Base-by-base conservation (phyloP, 2,113 vertebrate species). In the Notechis scutatus region DNA sequence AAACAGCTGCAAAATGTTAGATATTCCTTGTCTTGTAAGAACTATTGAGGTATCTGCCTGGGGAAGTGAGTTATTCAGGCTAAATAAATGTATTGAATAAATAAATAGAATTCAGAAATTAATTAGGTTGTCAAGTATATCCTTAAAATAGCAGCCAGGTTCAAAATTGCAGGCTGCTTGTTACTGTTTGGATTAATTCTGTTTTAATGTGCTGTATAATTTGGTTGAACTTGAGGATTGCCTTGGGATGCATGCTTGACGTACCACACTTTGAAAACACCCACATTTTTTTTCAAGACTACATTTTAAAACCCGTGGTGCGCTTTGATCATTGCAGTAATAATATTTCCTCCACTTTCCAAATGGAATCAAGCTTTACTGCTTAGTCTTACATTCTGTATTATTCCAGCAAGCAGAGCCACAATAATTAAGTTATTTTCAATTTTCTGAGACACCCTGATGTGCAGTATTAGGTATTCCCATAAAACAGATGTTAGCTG, bases 171-270 rank as follows among this genome's bases (percentile, higher is more conserved):
- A 0, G 39, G 0, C 92, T 14, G 92, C 92, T 54, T 69, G 26
- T 94, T 93, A 89, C 81, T 96, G 89, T 95, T 92, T 91, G 23
- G 93, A 24, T 55, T 87, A 74, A 3, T 64, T 93, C 26, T 87
- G 6, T 59, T 54, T 93, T 42, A 56, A 6, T 29, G 90, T 92
- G 20, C 23, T 24, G 11, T 29, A 15, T 20, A 18, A n/a, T 87
- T 92, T 88, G 2, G 11, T 24, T 47, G 10, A 39, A 26, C 45
- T 89, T 42, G 42, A 90, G 94, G 89, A 52, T 64, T 26, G 54
- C 1, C 50, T 93, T 42, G 69, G 47, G 1, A 61, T 29, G 0
- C 18, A 85, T 52, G 0, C 6, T 92, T 94, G 69, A 26, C 24
- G 0, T 64, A 8, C 89, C 64, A 90, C 85, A 4, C 92, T 9